Base-by-base conservation (phyloP, 2,797 vertebrate genomes). In the Chiroxiphia lanceolata region DNA sequence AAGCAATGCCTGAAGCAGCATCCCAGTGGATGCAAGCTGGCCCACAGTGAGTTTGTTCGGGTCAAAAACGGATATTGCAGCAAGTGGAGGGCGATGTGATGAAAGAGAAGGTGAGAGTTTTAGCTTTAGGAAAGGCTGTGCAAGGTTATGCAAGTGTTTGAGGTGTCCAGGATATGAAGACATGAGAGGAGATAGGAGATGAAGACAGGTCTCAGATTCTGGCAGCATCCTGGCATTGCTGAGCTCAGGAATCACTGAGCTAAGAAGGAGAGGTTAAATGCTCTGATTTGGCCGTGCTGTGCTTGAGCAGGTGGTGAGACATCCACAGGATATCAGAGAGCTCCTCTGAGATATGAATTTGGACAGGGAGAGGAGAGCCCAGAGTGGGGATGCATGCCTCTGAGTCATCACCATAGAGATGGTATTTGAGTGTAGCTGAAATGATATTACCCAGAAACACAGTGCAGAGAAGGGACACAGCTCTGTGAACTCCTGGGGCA, bases 391-490 rank as follows among this genome's bases (percentile, higher is more conserved):
- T 81, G 69, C 65, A 13, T 76, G 80, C 84, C 79, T 80, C 54
- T 26, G 65, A 85, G 79, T 42, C 91, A 95, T 94, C 93, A 74
- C 95, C 96, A 96, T 79, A 94, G 93, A 87, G 95, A 95, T 87
- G 94, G 89, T 64, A 94, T 96, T 96, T 94, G 91, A 94, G 87
- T 20, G 74, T 1, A 33, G 92, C 85, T 91, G 84, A 85, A 74
- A 11, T 25, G 81, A 95, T 78, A 87, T 87, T 91, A 51, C 68
- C 84, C 84, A 94, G 84, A 81, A 86, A 31, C 71, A 63, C 20
- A 38, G 77, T 1, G 0, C 11, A 0, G 51, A 44, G 87, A 75
- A 56, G 1, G 25, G 60, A n/a, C 89, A 61, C 3, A 0, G 94
- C 80, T 79, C 81, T 10, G 1, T 12, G 45, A 82, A 6, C 78